Conservation (phyloP, 2,113 vertebrate species). For the Tringa solitaria region DNA sequence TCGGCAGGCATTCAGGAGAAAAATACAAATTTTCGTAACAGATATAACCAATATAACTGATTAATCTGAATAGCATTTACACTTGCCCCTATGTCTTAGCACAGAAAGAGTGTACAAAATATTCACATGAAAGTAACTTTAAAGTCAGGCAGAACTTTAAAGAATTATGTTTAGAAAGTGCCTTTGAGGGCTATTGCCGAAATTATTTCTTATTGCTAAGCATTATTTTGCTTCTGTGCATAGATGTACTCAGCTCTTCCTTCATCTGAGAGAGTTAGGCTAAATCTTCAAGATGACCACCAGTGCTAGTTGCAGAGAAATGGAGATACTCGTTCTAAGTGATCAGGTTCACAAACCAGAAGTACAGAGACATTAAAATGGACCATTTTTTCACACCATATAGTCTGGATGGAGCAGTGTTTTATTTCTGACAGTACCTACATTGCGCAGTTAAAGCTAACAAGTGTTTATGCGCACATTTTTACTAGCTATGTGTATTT, state of each 20-base stretch:
- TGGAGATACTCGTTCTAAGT: rapidly evolving
- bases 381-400: background rate
- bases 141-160: background rate
- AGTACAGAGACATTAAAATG: background rate
- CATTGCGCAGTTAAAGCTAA: background rate
- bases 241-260: background rate
- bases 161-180: background rate
- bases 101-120: background rate
- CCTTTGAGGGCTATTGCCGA: background rate
- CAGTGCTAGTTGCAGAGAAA: background rate
- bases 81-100: background rate
- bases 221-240: background rate
- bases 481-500: background rate
- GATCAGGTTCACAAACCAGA: background rate
- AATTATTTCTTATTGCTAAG: background rate
- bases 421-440: background rate
- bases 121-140: background rate
- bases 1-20: background rate
- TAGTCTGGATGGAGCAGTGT: background rate
- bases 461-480: background rate
- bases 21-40: background rate
- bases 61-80: background rate
- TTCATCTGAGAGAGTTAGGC: background rate
- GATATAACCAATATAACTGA: background rate
- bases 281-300: background rate